Evolutionary conservation across 2,113 vertebrate species (phyloP), one percentile per base, ranked within the genome.

Genomic region (Labrus mixtus): DNA sequence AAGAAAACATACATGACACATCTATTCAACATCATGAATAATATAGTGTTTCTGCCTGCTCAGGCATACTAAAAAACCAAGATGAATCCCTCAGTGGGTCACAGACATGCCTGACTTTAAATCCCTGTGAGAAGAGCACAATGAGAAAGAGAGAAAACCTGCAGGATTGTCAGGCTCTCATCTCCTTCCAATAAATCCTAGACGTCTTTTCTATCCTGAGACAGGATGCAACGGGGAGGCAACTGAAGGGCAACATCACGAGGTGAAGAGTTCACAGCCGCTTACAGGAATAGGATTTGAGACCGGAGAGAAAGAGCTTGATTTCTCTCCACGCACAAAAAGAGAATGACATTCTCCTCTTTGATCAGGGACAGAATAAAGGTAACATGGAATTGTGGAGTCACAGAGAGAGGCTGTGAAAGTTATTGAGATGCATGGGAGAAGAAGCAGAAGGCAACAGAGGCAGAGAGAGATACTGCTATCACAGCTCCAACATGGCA

Each of bases 231-330:
- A 71, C 16, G 17, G 22, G 73, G 62, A 73, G 59, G 62, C 58
- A 72, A 74, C 62, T n/a, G 39, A 83, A 80, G 62, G 83, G 85
- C 87, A 84, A 65, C 78, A 46, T 62, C 46, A 0, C 8, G 50
- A 81, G 90, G 82, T 91, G 82, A 91, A 85, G 67, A 89, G 90
- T 90, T 92, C 86, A 89, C 51, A 33, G 58, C 60, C 15, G 68
- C 36, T 39, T 22, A 54, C 62, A 53, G 22, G 37, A 78, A 68
- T 56, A 61, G 45, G 68, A 76, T 72, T 65, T 51, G 20, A 78
- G 57, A 57, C 51, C 19, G 25, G 6, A 45, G 17, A 46, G 43
- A 43, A 50, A 58, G 17, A 70, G 39, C 20, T 43, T 37, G 53
- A 59, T 68, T 58, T 85, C 20, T 64, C 48, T 79, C 53, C 59